Conservation (phyloP, 2,888 invertebrate species). For the Caenorhabditis doughertyi region DNA sequence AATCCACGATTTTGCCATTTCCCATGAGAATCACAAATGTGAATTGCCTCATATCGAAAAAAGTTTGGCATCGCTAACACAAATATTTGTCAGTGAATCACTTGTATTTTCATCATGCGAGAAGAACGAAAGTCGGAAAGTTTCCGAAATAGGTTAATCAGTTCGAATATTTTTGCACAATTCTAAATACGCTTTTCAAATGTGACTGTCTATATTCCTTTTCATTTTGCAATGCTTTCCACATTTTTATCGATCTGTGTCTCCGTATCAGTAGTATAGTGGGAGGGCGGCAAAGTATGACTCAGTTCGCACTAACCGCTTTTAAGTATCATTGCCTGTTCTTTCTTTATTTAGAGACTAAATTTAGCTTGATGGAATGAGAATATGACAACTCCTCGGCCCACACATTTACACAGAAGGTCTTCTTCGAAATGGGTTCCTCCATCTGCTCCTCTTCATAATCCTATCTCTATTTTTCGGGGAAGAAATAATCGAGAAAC, state of each 20-base stretch:
- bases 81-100: constrained; percentile 55
- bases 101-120: constrained; percentile 37
- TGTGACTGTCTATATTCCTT: background rate
- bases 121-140: background rate
- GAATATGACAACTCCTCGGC: constrained; percentile 48
- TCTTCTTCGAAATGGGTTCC: constrained; percentile 71
- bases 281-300: constrained; percentile 44
- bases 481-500: constrained; percentile 54
- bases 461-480: constrained; percentile 67
- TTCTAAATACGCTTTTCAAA: background rate
- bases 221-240: constrained; percentile 30
- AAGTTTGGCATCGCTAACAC: constrained; percentile 32
- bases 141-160: background rate
- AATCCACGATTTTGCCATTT: background rate
- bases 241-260: constrained; percentile 54
- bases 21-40: constrained; percentile 23
- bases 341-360: background rate
- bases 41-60: constrained; percentile 19
- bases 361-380: constrained; percentile 12
- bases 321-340: constrained; percentile 38
- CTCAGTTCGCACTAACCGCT: constrained; percentile 44
- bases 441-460: constrained; percentile 64
- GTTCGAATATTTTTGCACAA: background rate
- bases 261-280: constrained; percentile 61
- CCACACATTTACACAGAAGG: constrained; percentile 57